These are phyloP conservation scores for Palythoa grandiflora DNA, from an alignment of 92 coral and sea anemone species.

Conservation along the genomic window DNA sequence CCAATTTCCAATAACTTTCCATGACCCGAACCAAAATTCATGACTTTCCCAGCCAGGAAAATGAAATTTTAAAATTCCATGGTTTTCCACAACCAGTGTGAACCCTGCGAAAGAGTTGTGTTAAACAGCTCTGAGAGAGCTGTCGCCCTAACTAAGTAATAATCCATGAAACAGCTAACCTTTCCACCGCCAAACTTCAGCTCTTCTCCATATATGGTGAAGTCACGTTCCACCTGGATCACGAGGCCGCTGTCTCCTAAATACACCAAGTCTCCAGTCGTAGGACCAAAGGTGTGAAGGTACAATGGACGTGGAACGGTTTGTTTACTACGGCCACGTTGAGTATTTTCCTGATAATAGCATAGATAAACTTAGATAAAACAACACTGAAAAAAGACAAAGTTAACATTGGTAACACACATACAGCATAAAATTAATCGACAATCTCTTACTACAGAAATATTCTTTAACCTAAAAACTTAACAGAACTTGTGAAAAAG, in stretches of 20 bases:
- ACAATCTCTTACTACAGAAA: background rate
- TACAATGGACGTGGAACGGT: slow-evolving; percentile 58
- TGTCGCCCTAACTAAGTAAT: background rate
- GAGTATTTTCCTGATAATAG: slow-evolving; percentile 8
- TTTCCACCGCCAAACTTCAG: slow-evolving; percentile 83
- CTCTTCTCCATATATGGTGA: slow-evolving; percentile 76
- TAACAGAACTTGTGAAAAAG: background rate
- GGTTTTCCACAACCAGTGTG: too few relatives aligned
- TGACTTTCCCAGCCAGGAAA: too few relatives aligned
- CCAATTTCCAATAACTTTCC: too few relatives aligned
- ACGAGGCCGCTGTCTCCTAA: slow-evolving; percentile 72
- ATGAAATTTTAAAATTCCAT: too few relatives aligned
- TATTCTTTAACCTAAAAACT: background rate
- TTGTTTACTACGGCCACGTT: slow-evolving; percentile 47
- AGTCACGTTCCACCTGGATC: slow-evolving; percentile 70
- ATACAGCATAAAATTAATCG: background rate
- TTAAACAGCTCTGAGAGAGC: too few relatives aligned
- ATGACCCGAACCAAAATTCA: too few relatives aligned
- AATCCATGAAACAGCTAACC: slow-evolving; percentile 27
- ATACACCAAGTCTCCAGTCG: slow-evolving; percentile 73
- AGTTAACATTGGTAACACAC: background rate
- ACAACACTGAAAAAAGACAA: background rate
- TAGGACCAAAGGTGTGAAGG: slow-evolving; percentile 69
- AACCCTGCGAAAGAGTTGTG: too few relatives aligned
- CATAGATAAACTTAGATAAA: background rate